Base-by-base conservation (phyloP, 1,140 invertebrate genomes). In the Ptiloglossa arizonensis region DNA sequence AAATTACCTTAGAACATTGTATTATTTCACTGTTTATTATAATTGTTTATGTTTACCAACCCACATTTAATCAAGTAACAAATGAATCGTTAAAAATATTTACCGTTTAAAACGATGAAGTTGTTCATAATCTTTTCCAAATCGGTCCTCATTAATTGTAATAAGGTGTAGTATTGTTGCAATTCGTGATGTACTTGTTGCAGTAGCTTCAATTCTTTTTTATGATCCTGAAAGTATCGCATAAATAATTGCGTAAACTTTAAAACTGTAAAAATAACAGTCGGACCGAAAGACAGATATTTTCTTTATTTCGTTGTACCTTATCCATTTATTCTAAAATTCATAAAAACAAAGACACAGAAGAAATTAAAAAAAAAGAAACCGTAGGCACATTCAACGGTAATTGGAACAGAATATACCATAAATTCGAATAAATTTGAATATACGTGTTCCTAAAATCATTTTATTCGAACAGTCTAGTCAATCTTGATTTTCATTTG, bases 41-140 rank as follows among this genome's bases (percentile, higher is more conserved):
- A 48, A 19, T 17, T 48, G 1, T 48, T 1, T 2, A 19, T 19
- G 13, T 50, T 32, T n/a, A 4, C n/a, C n/a, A n/a, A n/a, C n/a
- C n/a, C n/a, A n/a, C n/a, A n/a, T 9, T 35, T 2, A 38, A 41
- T 13, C 27, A 44, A 48, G n/a, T 46, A 35, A 52, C 3, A 35
- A 74, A 75, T n/a, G 38, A 66, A 59, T 13, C n/a, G 19, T 29
- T 22, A 6, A 38, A 75, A 29, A 19, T 67, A 41, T 41, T 50
- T 48, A 81, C 70, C 56, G 13, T 35, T 69, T 46, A 85, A n/a
- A 0, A 27, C 17, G 4, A 9, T 29, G 24, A 85, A 89, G 63
- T 90, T 90, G 15, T 79, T 69, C 15, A 64, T 38, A 35, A 88
- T 83, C 48, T 87, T 89, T 46, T 89, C 87, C 13, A 90, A 73